phyloP scores from a whole-genome alignment of 2,888 invertebrate genomes.

The Phymatocera aterrima region DNA sequence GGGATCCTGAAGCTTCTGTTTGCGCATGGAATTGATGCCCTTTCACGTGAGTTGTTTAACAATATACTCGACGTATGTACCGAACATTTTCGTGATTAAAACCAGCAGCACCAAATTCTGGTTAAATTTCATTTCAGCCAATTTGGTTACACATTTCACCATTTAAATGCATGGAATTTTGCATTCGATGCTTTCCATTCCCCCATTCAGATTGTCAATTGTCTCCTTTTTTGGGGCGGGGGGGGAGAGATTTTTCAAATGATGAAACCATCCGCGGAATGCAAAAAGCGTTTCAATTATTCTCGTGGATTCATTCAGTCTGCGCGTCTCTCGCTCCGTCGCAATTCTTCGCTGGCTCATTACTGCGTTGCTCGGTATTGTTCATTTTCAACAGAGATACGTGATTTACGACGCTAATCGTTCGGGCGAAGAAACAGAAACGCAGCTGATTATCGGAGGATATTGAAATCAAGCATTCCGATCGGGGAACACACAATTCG shows the following conservation, averaged over 20 bases:
- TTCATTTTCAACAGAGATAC: no score
- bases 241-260: no score
- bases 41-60: slow-evolving; percentile 26
- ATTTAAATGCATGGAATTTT: slow-evolving; percentile 34
- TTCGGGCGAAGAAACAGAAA: no score
- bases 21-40: background rate
- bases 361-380: no score
- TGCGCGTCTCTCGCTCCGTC: background rate
- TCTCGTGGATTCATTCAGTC: background rate
- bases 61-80: background rate
- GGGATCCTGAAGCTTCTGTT: background rate
- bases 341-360: background rate
- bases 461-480: no score
- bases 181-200: background rate
- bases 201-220: background rate
- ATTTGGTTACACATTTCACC: background rate
- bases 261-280: background rate
- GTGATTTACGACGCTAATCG: no score
- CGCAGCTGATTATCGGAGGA: no score
- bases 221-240: no score
- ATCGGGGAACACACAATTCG: background rate
- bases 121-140: background rate
- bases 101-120: background rate
- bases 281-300: background rate
- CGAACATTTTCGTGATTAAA: slow-evolving; percentile 12